Evolutionary conservation across 2,113 vertebrate genomes (phyloP).

Genomic region (Eulemur macaco): DNA sequence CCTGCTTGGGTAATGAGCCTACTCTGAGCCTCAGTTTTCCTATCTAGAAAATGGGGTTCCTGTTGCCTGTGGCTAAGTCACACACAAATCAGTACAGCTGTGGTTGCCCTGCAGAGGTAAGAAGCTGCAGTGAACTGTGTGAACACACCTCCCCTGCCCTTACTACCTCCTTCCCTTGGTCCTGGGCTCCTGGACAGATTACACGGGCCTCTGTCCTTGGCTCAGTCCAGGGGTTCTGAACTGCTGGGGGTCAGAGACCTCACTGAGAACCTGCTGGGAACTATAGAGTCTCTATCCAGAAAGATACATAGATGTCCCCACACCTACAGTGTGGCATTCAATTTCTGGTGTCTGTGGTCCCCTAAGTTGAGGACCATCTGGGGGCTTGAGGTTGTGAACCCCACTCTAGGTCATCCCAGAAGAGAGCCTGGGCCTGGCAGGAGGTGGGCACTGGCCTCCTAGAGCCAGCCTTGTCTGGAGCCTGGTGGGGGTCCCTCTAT

Average conservation of each 20-base stretch:
- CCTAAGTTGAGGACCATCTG: not conserved
- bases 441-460: not conserved
- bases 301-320: not conserved
- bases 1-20: not conserved
- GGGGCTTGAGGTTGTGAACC: not conserved
- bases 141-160: not conserved
- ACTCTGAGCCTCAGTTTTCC: not conserved
- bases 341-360: not conserved
- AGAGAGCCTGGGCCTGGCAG: not conserved
- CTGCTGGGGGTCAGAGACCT: not conserved
- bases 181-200: not conserved
- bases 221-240: not conserved
- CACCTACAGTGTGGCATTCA: not conserved
- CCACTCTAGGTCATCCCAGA: not conserved
- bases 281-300: not conserved
- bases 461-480: not conserved
- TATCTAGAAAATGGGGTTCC: not conserved
- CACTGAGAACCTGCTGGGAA: not conserved
- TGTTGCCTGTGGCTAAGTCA: not conserved
- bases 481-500: not conserved
- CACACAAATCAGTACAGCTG: not conserved
- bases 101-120: not conserved
- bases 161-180: not conserved
- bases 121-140: not conserved
- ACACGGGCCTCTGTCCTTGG: not conserved